Evolutionary conservation across 2,797 vertebrate genomes (phyloP).

Genomic region (Prionace glauca): DNA sequence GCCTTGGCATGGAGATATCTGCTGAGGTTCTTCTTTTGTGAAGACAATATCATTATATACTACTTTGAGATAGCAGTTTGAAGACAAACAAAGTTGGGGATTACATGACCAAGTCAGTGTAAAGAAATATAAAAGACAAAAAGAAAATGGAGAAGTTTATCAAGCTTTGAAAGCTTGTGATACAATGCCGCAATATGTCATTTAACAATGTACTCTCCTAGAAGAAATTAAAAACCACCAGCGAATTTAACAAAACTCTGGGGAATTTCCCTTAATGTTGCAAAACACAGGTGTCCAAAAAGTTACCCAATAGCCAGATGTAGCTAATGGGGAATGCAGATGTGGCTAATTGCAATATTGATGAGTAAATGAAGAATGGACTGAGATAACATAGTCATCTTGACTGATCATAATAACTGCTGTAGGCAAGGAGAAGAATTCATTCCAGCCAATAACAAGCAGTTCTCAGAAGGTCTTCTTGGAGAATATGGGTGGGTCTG

Average conservation of each 20-base stretch:
- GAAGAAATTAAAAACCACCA: not conserved
- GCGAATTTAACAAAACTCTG: not conserved
- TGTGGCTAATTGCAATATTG: not conserved
- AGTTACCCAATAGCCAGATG: not conserved
- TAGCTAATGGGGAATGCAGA: not conserved
- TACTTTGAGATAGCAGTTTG: not conserved
- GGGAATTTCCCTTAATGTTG: not conserved
- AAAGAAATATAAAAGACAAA: not conserved
- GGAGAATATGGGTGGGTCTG: not conserved
- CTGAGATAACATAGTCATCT: not conserved
- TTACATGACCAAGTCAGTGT: not conserved
- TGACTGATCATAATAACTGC: not conserved
- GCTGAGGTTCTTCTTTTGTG: not conserved
- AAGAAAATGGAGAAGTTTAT: not conserved
- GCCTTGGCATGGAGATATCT: not conserved
- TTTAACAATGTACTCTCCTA: not conserved
- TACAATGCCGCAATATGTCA: not conserved
- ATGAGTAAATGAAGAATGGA: not conserved
- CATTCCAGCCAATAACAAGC: not conserved
- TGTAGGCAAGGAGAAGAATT: not conserved
- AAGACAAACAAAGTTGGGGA: not conserved
- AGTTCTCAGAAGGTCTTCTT: not conserved
- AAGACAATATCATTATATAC: not conserved
- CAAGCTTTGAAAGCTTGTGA: too few relatives aligned
- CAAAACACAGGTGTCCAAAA: not conserved